Evolutionary conservation across 2,888 invertebrate species (phyloP), one percentile per base, ranked within the genome.

Genomic region (Ramazzottius varieornatus): DNA sequence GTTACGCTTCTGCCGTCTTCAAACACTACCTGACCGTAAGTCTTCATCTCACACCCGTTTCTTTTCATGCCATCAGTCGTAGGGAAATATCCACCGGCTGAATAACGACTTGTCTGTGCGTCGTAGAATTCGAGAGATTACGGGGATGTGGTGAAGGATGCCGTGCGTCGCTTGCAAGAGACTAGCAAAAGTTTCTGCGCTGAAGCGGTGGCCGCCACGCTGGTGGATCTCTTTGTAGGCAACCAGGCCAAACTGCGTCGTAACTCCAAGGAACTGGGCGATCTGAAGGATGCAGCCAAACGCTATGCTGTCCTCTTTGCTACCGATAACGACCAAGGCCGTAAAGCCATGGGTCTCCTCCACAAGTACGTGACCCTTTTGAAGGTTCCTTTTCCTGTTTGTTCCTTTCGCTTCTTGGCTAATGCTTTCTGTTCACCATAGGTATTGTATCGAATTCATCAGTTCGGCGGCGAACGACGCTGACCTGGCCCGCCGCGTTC

Each of bases 101-200:
- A n/a, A n/a, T n/a, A n/a, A n/a, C n/a, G n/a, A n/a, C n/a, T n/a
- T n/a, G n/a, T n/a, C n/a, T n/a, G n/a, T n/a, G n/a, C n/a, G 33
- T 33, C 63, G 68, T 77, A 87, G 84, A 93, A 89, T 76, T 93
- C 93, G 78, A 91, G 92, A 75, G 93, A 96, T 78, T 96, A 93
- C 78, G 94, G 96, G 65, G 96, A 96, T 77, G 94, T 96, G 86
- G 79, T 98, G 70, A 99, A 99, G 79, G 86, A 90, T 40, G 93
- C 96, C 13, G 79, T 99, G 71, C 88, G 88, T 71, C 96, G 96
- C 78, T 90, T 93, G 16, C 82, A 96, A 20, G 40, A 40, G 20
- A 20, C 20, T 20, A 40, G 40, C 40, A 40, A 40, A 40, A 20
- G 8, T 29, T 29, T 16, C 24, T 54, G 20, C 29, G 54, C 54